Evolutionary conservation across 2,113 vertebrate species (phyloP).

Genomic region (Coracopsis vasa): DNA sequence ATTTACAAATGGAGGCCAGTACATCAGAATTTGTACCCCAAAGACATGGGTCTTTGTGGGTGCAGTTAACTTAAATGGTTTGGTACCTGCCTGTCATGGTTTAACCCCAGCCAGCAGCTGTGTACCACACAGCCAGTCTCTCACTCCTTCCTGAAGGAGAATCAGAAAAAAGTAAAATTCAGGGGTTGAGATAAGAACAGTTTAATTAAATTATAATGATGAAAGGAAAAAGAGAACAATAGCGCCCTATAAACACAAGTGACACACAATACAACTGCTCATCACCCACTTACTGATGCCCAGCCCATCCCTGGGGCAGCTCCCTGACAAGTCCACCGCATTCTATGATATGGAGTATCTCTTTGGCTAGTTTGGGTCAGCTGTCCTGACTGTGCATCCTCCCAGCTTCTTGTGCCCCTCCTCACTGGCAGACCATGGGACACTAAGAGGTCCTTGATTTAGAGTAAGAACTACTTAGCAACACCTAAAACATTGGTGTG

Average conservation of each 20-base stretch:
- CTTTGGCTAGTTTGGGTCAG: background rate
- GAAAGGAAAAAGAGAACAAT: background rate
- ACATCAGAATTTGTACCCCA: background rate
- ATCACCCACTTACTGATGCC: background rate
- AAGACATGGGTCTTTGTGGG: background rate
- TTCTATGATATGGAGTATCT: background rate
- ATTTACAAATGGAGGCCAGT: background rate
- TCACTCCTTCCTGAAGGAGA: background rate
- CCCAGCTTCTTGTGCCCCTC: no score
- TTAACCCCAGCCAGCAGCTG: background rate
- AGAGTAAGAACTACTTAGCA: background rate
- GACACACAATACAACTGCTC: background rate
- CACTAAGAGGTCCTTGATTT: background rate
- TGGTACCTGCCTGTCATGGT: background rate
- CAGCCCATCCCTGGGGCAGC: background rate
- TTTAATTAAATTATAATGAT: background rate
- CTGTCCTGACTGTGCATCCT: no score
- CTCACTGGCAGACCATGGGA: background rate
- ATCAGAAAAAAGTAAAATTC: background rate
- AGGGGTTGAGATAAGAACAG: background rate
- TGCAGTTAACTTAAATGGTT: background rate
- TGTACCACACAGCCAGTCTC: background rate
- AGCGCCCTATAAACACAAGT: background rate
- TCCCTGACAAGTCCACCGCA: background rate
- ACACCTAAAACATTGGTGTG: background rate